A percentile compares a stretch with the other conserved stretches of the same genome.
Evolutionary conservation across 1,140 invertebrate genomes (phyloP).

Genomic region (Bombus sylvicola): DNA sequence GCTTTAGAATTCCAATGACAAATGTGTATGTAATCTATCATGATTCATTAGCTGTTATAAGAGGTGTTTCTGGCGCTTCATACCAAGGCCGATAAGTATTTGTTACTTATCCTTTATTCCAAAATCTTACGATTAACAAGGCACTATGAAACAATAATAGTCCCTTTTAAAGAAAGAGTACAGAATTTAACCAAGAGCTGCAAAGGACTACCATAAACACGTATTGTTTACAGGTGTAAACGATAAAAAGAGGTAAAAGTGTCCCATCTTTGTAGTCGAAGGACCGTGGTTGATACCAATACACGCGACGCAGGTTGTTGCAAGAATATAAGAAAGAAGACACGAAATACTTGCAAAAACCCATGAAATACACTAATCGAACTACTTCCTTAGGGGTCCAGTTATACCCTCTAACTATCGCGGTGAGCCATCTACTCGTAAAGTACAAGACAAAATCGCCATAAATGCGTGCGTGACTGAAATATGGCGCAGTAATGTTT

Average conservation of each 20-base stretch:
- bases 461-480: constrained; percentile 67
- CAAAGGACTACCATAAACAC: background rate
- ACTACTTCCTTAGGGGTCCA: constrained; percentile 51
- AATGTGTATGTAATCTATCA: background rate
- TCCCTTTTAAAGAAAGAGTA: background rate
- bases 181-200: background rate
- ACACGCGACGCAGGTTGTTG: background rate
- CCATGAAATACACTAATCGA: constrained; percentile 60
- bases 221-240: background rate
- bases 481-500: constrained; percentile 67
- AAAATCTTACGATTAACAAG: background rate
- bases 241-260: background rate
- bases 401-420: constrained; percentile 26
- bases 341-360: constrained; percentile 4
- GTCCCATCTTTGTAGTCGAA: background rate
- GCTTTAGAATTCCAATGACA: background rate
- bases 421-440: constrained; percentile 52
- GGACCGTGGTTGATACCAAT: background rate
- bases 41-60: background rate
- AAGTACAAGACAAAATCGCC: constrained; percentile 59
- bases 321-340: background rate
- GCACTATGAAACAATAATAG: background rate
- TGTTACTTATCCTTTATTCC: background rate
- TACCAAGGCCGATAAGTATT: background rate
- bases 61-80: background rate